phyloP scores from a whole-genome alignment of 2,113 vertebrate species.

The Syngnathus floridae region DNA sequence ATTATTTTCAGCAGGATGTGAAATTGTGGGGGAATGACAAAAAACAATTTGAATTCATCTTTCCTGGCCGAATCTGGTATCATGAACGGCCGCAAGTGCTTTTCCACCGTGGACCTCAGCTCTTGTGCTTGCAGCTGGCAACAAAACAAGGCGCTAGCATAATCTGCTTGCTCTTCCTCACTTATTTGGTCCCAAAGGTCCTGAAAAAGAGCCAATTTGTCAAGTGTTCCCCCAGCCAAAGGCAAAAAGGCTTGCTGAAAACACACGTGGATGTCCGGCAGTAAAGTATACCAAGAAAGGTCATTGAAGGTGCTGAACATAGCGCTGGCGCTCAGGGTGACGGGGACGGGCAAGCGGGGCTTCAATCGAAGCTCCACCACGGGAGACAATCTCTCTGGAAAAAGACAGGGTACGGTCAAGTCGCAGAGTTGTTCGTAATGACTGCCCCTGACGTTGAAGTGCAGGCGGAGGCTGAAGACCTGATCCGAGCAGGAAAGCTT shows the following conservation, averaged over 20 bases:
- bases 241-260: conserved; percentile 76
- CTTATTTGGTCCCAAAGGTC: conserved; percentile 68
- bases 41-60: conserved; percentile 57
- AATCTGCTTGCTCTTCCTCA: conserved; percentile 5
- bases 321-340: conserved; percentile 61
- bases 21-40: conserved; percentile 73
- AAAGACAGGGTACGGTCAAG: conserved; percentile 72
- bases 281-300: conserved; percentile 64
- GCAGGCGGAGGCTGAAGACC: conserved; percentile 77
- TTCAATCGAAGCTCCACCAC: conserved; percentile 66
- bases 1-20: conserved; percentile 72
- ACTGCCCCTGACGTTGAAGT: conserved; percentile 65
- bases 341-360: conserved; percentile 70
- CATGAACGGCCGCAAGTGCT: conserved; percentile 69
- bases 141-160: conserved; percentile 72
- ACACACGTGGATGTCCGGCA: conserved; percentile 67
- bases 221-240: conserved; percentile 42
- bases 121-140: conserved; percentile 54
- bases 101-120: conserved; percentile 57
- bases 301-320: conserved; percentile 73
- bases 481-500: conserved; percentile 50
- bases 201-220: conserved; percentile 61
- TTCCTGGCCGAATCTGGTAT: conserved; percentile 41
- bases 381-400: conserved; percentile 46
- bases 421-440: conserved; percentile 68